phyloP scores from a whole-genome alignment of 2,113 vertebrate species.

The Pelvicachromis taeniatus region DNA sequence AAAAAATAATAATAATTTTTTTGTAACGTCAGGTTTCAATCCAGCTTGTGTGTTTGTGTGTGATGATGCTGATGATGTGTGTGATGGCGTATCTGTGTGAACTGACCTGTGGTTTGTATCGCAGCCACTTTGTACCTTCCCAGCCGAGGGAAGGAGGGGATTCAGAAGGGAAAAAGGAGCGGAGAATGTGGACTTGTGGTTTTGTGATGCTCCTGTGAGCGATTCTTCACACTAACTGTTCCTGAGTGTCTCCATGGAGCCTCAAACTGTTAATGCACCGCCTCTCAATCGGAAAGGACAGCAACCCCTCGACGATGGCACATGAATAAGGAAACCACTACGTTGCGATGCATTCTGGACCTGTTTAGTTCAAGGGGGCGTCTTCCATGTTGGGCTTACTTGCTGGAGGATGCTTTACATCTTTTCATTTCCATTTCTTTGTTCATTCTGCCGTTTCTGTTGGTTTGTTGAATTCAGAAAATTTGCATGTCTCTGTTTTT shows the following conservation, averaged over 20 bases:
- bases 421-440: neutral
- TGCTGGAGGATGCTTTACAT: neutral
- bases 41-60: constrained; percentile 2
- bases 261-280: constrained; percentile 24
- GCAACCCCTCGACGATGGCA: constrained; percentile 57
- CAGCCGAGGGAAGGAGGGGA: constrained; percentile 50
- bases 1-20: constrained; percentile 19
- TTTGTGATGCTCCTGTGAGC: neutral
- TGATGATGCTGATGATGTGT: neutral
- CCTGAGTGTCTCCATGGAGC: neutral
- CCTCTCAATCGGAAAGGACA: neutral
- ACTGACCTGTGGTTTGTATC: constrained; percentile 27
- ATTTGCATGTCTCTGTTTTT: constrained; percentile 85
- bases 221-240: neutral
- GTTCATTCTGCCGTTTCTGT: constrained; percentile 62
- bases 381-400: neutral
- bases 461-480: constrained; percentile 73
- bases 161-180: neutral
- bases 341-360: neutral
- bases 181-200: neutral
- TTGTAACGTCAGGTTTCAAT: constrained; percentile 45
- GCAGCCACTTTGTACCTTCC: constrained; percentile 51
- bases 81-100: neutral
- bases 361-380: neutral
- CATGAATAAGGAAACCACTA: constrained; percentile 79